Evolutionary conservation across 2,888 invertebrate species (phyloP).

Genomic region (Conistra vaccinii): DNA sequence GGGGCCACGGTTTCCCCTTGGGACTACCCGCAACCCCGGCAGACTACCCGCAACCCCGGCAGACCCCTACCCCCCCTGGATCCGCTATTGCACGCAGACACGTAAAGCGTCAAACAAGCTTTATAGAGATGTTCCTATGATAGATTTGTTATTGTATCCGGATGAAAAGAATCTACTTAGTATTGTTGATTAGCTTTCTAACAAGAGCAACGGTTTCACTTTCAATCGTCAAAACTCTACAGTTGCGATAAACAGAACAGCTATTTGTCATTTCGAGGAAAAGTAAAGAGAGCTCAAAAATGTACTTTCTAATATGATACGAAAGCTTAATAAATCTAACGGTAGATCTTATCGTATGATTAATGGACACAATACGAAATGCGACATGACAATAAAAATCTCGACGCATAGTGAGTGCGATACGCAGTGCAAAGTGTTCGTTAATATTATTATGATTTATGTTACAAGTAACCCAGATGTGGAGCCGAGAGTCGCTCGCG

Average conservation of each 20-base stretch:
- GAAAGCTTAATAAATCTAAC: conserved; percentile 51
- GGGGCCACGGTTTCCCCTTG: no score
- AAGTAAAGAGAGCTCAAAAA: conserved; percentile 48
- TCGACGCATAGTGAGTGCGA: conserved; percentile 36
- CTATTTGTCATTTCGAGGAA: conserved; percentile 52
- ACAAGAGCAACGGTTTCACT: conserved; percentile 36
- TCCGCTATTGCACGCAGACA: no score
- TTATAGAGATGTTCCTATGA: no score
- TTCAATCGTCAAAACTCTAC: conserved; percentile 34
- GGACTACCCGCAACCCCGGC: no score
- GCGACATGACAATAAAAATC: conserved; percentile 64
- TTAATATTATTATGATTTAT: conserved; percentile 85
- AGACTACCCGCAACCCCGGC: no score
- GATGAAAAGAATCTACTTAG: background rate
- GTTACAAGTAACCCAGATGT: conserved; percentile 82
- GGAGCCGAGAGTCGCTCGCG: conserved; percentile 72
- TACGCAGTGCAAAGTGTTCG: conserved; percentile 72
- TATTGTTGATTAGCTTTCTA: conserved; percentile 26
- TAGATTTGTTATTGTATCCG: background rate
- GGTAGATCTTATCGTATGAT: conserved; percentile 54
- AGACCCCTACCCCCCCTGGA: no score
- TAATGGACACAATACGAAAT: conserved; percentile 58
- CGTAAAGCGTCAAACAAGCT: background rate
- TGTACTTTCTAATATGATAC: conserved; percentile 59
- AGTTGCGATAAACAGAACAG: conserved; percentile 18